Conservation (phyloP, 2,113 vertebrate species). For the Chrysochloris asiatica region DNA sequence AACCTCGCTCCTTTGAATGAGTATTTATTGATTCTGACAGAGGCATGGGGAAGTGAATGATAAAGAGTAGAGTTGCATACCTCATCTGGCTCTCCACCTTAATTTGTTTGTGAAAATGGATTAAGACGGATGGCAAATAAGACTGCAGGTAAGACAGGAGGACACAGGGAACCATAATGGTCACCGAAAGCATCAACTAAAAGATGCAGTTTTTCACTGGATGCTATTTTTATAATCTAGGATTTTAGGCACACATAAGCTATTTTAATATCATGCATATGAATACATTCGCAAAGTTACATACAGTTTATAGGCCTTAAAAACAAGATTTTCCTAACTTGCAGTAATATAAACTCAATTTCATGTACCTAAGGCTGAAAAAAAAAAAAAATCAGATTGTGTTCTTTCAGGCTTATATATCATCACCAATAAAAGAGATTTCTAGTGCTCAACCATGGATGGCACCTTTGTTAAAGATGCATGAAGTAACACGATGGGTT, state of each 20-base stretch:
- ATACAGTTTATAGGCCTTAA: slow-evolving; percentile 69
- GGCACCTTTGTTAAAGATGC: slow-evolving; percentile 79
- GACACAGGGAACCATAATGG: slow-evolving; percentile 58
- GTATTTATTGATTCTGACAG: slow-evolving; percentile 81
- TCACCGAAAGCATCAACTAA: slow-evolving; percentile 46
- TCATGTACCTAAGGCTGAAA: neutral
- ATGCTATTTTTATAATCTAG: slow-evolving; percentile 63
- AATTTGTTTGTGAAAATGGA: slow-evolving; percentile 77
- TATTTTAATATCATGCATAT: slow-evolving; percentile 76
- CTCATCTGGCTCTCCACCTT: slow-evolving; percentile 76
- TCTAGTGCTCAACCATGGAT: slow-evolving; percentile 8
- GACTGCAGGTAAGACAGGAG: slow-evolving; percentile 58
- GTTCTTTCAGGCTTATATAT: slow-evolving; percentile 71
- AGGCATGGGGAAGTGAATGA: slow-evolving; percentile 73
- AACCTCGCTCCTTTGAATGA: slow-evolving; percentile 69
- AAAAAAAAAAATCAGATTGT: slow-evolving; percentile 69
- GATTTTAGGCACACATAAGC: slow-evolving; percentile 45
- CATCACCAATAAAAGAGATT: slow-evolving; percentile 72
- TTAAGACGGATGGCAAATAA: slow-evolving; percentile 70
- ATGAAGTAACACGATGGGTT: slow-evolving; percentile 49
- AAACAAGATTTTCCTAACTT: slow-evolving; percentile 66
- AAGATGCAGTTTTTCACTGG: slow-evolving; percentile 44
- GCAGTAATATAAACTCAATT: slow-evolving; percentile 49
- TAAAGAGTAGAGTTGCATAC: slow-evolving; percentile 69
- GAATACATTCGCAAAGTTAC: slow-evolving; percentile 74